Evolutionary conservation across 1,140 invertebrate genomes (phyloP).

Genomic region (Pachypsylla venusta): DNA sequence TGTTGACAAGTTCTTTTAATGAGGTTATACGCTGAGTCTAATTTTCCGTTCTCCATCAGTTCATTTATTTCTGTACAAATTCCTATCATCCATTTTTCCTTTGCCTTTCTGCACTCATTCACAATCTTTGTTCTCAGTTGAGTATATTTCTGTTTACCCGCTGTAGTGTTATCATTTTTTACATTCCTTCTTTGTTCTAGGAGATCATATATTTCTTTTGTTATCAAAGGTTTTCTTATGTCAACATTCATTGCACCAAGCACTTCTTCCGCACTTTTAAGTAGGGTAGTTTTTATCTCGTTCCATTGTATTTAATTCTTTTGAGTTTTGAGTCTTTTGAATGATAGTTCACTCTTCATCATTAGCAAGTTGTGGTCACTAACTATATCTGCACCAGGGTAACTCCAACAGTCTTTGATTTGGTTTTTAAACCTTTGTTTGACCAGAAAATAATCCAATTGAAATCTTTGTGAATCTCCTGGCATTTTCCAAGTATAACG

Average conservation of each 20-base stretch:
- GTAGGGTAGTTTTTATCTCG: background rate
- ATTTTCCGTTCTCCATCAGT: background rate
- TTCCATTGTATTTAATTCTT: background rate
- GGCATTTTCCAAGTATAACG: constrained; percentile 28
- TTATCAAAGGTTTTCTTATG: background rate
- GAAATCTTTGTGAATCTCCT: constrained; percentile 24
- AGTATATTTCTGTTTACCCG: constrained; percentile 11
- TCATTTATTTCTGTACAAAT: background rate
- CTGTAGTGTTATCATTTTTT: constrained; percentile 8
- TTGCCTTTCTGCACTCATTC: constrained; percentile 6
- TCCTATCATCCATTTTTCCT: background rate
- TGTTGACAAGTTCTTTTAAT: constrained; percentile 1
- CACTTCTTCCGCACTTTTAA: background rate
- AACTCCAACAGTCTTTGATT: background rate
- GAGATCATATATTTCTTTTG: background rate
- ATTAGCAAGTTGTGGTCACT: constrained; percentile 7
- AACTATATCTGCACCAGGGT: background rate
- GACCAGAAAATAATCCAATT: constrained; percentile 27
- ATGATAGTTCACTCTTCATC: constrained; percentile 3
- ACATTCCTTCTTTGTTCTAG: constrained; percentile 12
- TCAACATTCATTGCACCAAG: background rate
- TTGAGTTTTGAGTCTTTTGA: background rate
- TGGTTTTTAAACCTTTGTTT: constrained; percentile 15
- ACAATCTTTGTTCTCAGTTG: constrained; percentile 11
- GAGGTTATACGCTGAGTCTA: background rate